Conservation (phyloP, 2,888 invertebrate species). For the Uropetala carovei region DNA sequence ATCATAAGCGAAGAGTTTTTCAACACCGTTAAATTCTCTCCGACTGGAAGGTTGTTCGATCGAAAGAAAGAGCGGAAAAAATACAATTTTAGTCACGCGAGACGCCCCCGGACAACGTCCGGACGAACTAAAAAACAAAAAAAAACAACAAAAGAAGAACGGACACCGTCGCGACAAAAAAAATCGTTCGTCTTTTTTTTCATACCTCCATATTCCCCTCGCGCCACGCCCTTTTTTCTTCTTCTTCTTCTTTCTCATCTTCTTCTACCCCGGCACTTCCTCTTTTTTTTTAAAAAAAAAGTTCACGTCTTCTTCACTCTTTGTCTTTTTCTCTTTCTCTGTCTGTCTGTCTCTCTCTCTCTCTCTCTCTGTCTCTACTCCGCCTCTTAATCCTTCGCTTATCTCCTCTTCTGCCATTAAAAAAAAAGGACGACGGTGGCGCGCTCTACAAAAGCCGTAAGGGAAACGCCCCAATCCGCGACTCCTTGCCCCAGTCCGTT, state of each 20-base stretch:
- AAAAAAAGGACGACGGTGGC: constrained; percentile 36
- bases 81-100: background rate
- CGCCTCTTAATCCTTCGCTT: background rate
- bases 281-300: background rate
- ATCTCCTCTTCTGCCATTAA: constrained; percentile 14
- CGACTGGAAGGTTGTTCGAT: background rate
- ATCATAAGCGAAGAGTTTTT: too few species aligned
- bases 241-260: too few species aligned
- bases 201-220: too few species aligned
- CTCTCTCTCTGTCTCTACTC: background rate
- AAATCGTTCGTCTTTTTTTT: background rate
- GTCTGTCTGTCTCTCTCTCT: background rate
- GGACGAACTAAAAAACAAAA: background rate
- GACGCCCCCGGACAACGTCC: background rate
- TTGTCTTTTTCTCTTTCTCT: background rate
- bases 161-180: background rate
- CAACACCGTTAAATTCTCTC: too few species aligned
- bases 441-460: background rate
- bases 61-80: background rate
- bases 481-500: constrained; percentile 55
- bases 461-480: constrained; percentile 42
- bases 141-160: background rate
- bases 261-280: background rate
- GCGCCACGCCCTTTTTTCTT: background rate
- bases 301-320: background rate